Percentiles rank a stretch among this genome's conserved stretches.
Evolutionary conservation across 1,140 invertebrate species (phyloP).

Genomic region (Pristionchus pacificus): DNA sequence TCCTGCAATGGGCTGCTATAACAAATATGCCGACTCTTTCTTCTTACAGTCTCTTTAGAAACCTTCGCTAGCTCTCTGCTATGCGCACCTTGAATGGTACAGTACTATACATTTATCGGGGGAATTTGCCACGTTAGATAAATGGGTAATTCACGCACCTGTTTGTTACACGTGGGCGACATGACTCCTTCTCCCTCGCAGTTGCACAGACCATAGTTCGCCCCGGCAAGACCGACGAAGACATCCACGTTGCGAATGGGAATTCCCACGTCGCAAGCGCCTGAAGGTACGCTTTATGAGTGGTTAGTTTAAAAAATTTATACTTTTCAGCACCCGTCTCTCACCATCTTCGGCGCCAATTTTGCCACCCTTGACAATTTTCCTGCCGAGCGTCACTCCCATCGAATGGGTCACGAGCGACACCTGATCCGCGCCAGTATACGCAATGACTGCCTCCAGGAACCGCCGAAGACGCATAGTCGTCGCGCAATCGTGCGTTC

Average conservation of each 20-base stretch:
- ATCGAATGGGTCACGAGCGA: conserved; percentile 47
- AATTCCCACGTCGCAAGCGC: neutral
- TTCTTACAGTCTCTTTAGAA: too few species aligned
- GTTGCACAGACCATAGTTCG: conserved; percentile 30
- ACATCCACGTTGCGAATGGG: neutral
- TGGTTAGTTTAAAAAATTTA: neutral
- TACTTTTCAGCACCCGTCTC: too few species aligned
- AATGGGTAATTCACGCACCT: too few species aligned
- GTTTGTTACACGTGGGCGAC: conserved; percentile 18
- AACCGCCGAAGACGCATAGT: too few species aligned
- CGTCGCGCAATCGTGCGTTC: too few species aligned
- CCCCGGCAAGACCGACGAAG: conserved; percentile 8
- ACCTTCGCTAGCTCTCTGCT: too few species aligned
- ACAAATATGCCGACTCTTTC: too few species aligned
- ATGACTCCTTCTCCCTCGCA: conserved; percentile 12
- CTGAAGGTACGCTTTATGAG: neutral
- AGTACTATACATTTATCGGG: too few species aligned
- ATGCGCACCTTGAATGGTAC: too few species aligned
- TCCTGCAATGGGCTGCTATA: too few species aligned
- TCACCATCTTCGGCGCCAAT: conserved; percentile 18
- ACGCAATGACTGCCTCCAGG: conserved; percentile 42
- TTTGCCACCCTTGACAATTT: conserved; percentile 42
- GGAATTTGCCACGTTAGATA: too few species aligned
- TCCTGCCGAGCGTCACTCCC: conserved; percentile 44
- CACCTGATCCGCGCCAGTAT: conserved; percentile 36